A percentile compares a stretch with the other conserved stretches of the same genome.
Conservation (phyloP, 1,140 invertebrate species). For the Drosophila subobscura region DNA sequence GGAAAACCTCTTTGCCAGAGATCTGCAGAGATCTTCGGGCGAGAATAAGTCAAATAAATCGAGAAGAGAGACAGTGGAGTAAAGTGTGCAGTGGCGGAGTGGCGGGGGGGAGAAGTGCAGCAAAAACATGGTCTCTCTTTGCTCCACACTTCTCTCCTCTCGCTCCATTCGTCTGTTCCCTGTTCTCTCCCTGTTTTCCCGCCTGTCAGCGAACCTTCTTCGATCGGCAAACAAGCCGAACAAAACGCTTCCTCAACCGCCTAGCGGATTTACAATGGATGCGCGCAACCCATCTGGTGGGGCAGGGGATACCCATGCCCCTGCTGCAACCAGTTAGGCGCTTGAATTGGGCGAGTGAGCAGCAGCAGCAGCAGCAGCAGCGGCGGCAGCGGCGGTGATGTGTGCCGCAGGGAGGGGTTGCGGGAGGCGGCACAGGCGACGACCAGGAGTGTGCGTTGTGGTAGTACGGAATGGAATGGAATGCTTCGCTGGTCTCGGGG, state of each 20-base stretch:
- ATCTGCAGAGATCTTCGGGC: slow-evolving; percentile 39
- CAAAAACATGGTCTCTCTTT: slow-evolving; percentile 13
- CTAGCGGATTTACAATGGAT: slow-evolving; percentile 75
- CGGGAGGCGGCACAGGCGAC: slow-evolving; percentile 4
- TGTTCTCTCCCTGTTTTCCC: slow-evolving; percentile 5
- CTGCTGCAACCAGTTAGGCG: slow-evolving; percentile 51
- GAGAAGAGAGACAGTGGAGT: slow-evolving; percentile 25
- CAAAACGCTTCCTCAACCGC: slow-evolving; percentile 79
- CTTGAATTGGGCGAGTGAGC: slow-evolving; percentile 33
- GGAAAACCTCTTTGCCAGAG: slow-evolving; percentile 22
- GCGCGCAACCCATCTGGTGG: slow-evolving; percentile 9
- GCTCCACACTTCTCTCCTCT: background rate
- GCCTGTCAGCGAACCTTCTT: slow-evolving; percentile 56
- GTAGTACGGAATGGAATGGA: slow-evolving; percentile 46
- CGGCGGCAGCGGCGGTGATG: slow-evolving; percentile 11
- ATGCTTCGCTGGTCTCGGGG: slow-evolving; percentile 71
- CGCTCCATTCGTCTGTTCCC: background rate
- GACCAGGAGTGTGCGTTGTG: slow-evolving; percentile 50
- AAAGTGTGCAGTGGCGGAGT: slow-evolving; percentile 69
- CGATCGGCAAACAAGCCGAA: slow-evolving; percentile 76
- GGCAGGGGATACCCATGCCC: slow-evolving; percentile 2
- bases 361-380: background rate
- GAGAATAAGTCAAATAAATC: slow-evolving; percentile 75
- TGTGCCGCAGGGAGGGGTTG: slow-evolving; percentile 10
- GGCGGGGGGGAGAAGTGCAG: slow-evolving; percentile 28